These are phyloP conservation scores for Hermatobates lingyangjiaoensis DNA, from an alignment of 1,140 invertebrate genomes.

Conservation along the genomic window DNA sequence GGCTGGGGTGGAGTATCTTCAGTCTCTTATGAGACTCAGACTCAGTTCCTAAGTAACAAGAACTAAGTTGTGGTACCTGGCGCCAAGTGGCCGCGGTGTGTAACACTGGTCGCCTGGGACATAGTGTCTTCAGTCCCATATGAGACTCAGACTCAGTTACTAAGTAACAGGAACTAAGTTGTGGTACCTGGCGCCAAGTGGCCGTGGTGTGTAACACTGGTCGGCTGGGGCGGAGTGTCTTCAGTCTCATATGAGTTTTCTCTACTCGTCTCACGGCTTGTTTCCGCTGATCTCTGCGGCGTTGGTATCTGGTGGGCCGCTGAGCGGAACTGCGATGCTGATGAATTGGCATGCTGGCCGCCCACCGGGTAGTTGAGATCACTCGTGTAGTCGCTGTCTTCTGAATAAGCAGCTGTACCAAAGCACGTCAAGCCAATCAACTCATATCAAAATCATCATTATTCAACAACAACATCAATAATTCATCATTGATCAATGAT, in stretches of 20 bases:
- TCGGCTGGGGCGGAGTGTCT: conserved; percentile 25
- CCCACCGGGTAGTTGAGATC: conserved; percentile 88
- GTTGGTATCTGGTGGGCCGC: conserved; percentile 58
- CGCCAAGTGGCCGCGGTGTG: conserved; percentile 14
- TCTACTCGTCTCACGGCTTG: conserved; percentile 56
- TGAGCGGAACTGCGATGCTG: conserved; percentile 60
- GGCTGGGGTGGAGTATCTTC: no score
- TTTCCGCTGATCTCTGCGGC: conserved; percentile 57
- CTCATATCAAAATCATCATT: neutral
- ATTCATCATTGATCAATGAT: no score
- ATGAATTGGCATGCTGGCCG: conserved; percentile 66
- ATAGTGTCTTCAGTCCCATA: conserved; percentile 52
- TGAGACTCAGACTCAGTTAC: no score
- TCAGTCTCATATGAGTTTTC: conserved; percentile 71
- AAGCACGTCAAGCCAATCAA: no score
- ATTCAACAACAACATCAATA: neutral
- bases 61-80: no score
- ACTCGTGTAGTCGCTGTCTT: conserved; percentile 91
- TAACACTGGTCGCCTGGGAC: conserved; percentile 4
- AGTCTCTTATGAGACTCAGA: no score
- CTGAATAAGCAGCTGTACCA: conserved; percentile 73
- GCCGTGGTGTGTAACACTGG: conserved; percentile 12
- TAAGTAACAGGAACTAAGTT: no score
- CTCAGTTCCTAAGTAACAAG: no score
- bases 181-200: conserved; percentile 14